A percentile compares a stretch with the other conserved stretches of the same genome.
Conservation (phyloP, 2,797 vertebrate species). For the Dendrocincla fuliginosa region DNA sequence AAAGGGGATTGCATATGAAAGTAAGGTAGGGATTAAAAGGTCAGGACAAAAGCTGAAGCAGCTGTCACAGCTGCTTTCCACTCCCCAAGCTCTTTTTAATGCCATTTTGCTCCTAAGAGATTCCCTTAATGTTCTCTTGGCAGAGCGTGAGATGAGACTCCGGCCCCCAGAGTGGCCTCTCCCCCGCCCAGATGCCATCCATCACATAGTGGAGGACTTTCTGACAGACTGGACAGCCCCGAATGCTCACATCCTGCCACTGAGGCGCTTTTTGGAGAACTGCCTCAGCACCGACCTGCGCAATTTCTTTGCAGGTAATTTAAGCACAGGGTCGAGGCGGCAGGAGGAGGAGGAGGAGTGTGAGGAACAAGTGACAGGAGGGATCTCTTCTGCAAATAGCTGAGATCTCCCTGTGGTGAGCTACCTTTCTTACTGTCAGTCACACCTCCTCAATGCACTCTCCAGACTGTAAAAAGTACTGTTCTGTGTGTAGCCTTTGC, state of each 20-base stretch:
- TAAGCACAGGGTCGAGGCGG: neutral
- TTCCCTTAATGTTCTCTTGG: neutral
- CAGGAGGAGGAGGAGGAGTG: neutral
- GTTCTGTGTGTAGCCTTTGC: neutral
- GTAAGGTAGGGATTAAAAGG: slow-evolving; percentile 9
- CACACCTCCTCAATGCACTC: neutral
- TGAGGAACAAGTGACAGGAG: neutral
- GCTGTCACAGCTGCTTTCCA: neutral
- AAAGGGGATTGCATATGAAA: neutral
- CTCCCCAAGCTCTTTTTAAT: neutral
- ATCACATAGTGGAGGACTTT: slow-evolving; percentile 96
- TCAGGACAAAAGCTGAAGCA: slow-evolving; percentile 8
- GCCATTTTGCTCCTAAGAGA: neutral
- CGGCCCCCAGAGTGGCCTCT: slow-evolving; percentile 86
- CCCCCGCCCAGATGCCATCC: slow-evolving; percentile 86
- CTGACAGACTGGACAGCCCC: slow-evolving; percentile 93
- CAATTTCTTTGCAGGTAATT: slow-evolving; percentile 90
- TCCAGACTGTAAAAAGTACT: neutral
- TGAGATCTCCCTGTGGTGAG: neutral
- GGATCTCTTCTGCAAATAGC: neutral
- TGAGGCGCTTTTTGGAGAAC: slow-evolving; percentile 93
- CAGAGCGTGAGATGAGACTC: slow-evolving; percentile 88
- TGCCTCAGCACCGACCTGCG: slow-evolving; percentile 90
- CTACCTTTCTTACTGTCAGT: neutral
- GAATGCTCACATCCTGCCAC: slow-evolving; percentile 88